Evolutionary conservation across 2,797 vertebrate genomes (phyloP).

Genomic region (Synaphobranchus kaupii): DNA sequence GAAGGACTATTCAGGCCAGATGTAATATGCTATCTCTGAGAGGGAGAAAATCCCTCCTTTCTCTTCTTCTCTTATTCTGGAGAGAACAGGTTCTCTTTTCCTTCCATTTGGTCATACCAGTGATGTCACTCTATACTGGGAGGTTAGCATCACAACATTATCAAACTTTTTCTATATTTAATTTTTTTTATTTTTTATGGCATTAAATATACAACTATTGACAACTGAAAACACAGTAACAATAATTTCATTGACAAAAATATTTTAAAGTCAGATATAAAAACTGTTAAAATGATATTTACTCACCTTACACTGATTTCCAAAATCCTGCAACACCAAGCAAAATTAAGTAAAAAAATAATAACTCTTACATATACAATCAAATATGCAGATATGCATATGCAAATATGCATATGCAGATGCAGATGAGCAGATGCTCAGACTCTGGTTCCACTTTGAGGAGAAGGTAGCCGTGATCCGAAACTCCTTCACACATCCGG

Average conservation of each 20-base stretch:
- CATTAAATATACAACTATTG: neutral
- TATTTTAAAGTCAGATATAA: neutral
- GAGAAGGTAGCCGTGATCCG: too few relatives aligned
- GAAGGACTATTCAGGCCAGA: neutral
- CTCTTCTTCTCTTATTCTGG: neutral
- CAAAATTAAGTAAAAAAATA: neutral
- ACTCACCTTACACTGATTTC: slow-evolving; percentile 31
- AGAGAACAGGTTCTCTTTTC: neutral
- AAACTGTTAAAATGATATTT: neutral
- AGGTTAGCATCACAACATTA: neutral
- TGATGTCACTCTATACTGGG: neutral
- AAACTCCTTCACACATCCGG: too few relatives aligned
- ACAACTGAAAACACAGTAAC: neutral
- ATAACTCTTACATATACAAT: neutral
- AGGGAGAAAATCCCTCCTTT: neutral
- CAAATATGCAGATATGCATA: too few relatives aligned
- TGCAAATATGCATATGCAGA: too few relatives aligned
- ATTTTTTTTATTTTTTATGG: neutral
- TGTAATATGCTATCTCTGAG: neutral
- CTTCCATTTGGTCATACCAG: neutral
- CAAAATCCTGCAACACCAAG: neutral
- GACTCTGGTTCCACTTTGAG: neutral
- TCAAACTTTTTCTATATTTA: neutral
- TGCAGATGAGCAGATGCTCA: slow-evolving; percentile 1
- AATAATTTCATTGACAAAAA: slow-evolving; percentile 4